Base-by-base conservation (phyloP, 2,797 vertebrate species). In the Perodicticus potto region DNA sequence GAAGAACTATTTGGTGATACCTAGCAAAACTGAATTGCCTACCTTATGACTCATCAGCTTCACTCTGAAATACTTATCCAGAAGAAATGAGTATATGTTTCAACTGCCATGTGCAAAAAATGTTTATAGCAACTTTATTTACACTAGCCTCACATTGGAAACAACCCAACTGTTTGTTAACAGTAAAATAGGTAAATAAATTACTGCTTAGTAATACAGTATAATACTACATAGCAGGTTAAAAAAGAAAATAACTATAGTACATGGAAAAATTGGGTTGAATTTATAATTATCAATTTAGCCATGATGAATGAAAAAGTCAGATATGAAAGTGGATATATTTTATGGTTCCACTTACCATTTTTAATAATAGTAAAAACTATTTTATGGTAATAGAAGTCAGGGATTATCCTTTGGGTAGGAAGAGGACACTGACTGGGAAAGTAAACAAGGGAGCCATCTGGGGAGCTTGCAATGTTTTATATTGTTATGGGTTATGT, bases 311-410 rank as follows among this genome's bases (percentile, higher is more conserved):
- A 63, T 83, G 53, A 32, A 84, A 89, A 80, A 69, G 67, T 77
- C 76, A 70, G 69, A 81, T 29, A 45, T 13, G 69, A 72, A 89
- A 89, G 7, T 63, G 3, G 29, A 53, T 34, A 19, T 12, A 19
- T 74, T 77, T 84, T 37, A 70, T 70, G 16, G 27, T 61, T 84
- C 43, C 67, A 34, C 37, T 84, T 84, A 61, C 53, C 37, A 59
- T 53, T 63, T 61, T 88, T 61, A 67, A 0, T 37, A 65, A 43
- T 37, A 63, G 40, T 73, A 43, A 77, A 23, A 81, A 82, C 61
- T 69, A 45, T 83, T 76, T 82, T 87, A 57, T 89, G 49, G 34
- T 91, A 32, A 69, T 55, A 63, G 63, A 91, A 96, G 9, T 86
- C n/a, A 76, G 55, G 57, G 32, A 13, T 67, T 61, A 61, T 40